Evolutionary conservation across 1,140 invertebrate genomes (phyloP).

Genomic region (Micrasema minimum): DNA sequence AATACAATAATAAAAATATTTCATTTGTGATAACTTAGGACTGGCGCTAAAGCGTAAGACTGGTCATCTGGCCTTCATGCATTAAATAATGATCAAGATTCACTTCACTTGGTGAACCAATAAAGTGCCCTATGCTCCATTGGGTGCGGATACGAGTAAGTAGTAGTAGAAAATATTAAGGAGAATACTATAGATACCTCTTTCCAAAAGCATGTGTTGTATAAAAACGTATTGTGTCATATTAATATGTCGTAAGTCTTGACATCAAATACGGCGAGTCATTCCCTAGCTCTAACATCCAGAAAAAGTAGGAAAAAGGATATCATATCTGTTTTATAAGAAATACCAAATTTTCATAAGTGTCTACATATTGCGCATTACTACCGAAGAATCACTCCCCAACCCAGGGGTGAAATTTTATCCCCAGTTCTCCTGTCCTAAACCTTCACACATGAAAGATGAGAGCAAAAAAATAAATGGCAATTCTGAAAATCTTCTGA

Average conservation of each 20-base stretch:
- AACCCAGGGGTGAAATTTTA: conserved; percentile 1
- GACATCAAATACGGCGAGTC: not conserved
- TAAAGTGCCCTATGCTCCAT: too few relatives aligned
- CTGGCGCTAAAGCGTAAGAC: too few relatives aligned
- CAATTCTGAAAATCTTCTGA: not conserved
- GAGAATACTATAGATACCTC: too few relatives aligned
- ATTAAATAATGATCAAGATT: too few relatives aligned
- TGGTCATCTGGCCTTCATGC: too few relatives aligned
- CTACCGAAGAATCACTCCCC: not conserved
- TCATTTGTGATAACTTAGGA: too few relatives aligned
- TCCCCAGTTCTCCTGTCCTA: not conserved
- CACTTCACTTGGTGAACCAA: too few relatives aligned
- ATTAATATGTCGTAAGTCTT: not conserved
- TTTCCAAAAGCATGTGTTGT: too few relatives aligned
- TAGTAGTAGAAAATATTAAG: too few relatives aligned
- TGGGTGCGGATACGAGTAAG: too few relatives aligned
- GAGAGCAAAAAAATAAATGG: conserved; percentile 12
- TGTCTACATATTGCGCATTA: conserved; percentile 18
- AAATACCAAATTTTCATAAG: conserved; percentile 19
- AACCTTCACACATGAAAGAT: conserved; percentile 5
- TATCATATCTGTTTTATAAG: conserved; percentile 22
- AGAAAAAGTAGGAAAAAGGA: conserved; percentile 5
- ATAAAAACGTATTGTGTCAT: not conserved
- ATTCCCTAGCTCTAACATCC: not conserved
- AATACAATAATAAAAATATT: too few relatives aligned